A percentile compares a stretch with the other conserved stretches of the same genome.
phyloP scores from a whole-genome alignment of 2,113 vertebrate genomes.

The Mugil cephalus region DNA sequence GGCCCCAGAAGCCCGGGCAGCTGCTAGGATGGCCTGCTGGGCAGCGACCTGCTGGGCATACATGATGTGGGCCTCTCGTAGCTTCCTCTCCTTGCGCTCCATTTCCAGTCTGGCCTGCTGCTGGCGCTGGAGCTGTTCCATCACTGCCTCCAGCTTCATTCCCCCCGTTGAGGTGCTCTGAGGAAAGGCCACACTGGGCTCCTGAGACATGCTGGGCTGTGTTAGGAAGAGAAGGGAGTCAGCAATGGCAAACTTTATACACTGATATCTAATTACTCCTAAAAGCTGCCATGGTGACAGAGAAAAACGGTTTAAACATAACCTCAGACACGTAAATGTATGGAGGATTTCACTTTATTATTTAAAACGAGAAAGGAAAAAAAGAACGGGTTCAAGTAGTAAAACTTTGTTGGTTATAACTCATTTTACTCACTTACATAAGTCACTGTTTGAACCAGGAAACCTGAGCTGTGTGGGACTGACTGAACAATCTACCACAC shows the following conservation, averaged over 20 bases:
- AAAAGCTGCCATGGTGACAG: not conserved
- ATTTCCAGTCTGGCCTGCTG: slow-evolving; percentile 88
- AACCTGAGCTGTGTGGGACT: not conserved
- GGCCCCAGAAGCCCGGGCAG: slow-evolving; percentile 83
- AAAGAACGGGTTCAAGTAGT: not conserved
- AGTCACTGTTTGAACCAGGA: not conserved
- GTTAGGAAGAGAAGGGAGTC: slow-evolving; percentile 38
- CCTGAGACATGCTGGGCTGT: slow-evolving; percentile 87
- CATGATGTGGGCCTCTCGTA: slow-evolving; percentile 90
- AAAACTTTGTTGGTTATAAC: not conserved
- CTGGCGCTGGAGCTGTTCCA: slow-evolving; percentile 94
- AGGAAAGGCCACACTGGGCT: slow-evolving; percentile 83
- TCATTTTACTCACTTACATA: not conserved
- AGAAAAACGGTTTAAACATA: not conserved
- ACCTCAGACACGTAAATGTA: not conserved
- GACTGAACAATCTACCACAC: not conserved
- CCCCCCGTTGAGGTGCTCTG: slow-evolving; percentile 85
- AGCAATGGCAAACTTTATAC: slow-evolving; percentile 24
- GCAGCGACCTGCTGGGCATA: slow-evolving; percentile 90
- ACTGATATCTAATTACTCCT: slow-evolving; percentile 32
- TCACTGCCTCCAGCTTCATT: slow-evolving; percentile 92
- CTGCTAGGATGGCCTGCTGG: slow-evolving; percentile 88
- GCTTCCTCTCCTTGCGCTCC: slow-evolving; percentile 90
- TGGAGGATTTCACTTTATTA: no score
- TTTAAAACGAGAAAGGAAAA: no score